A percentile compares a stretch with the other conserved stretches of the same genome.
Evolutionary conservation across 1,140 invertebrate genomes (phyloP).

Genomic region (Heliconius nattereri): DNA sequence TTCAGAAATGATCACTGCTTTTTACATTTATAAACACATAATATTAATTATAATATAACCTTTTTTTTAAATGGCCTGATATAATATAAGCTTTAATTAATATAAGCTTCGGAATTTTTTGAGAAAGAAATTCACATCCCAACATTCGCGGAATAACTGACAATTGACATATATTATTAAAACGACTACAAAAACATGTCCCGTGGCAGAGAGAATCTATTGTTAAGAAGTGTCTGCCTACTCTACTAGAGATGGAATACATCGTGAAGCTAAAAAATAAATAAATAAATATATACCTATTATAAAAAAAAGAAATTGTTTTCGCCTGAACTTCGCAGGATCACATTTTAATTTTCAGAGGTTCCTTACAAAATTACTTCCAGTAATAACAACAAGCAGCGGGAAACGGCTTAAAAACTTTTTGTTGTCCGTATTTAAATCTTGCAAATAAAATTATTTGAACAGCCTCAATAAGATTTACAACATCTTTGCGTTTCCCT

Average conservation of each 20-base stretch:
- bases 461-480: constrained; percentile 2
- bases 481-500: not conserved
- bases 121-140: constrained; percentile 19
- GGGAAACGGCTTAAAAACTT: not conserved
- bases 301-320: not conserved
- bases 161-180: not conserved
- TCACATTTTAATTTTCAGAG: not conserved
- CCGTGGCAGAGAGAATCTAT: too few species aligned
- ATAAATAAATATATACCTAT: too few species aligned
- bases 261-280: too few species aligned
- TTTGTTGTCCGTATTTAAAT: constrained; percentile 8
- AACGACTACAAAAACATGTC: not conserved
- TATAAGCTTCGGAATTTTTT: not conserved
- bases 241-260: too few species aligned
- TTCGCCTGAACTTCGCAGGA: not conserved
- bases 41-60: constrained; percentile 11
- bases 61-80: too few species aligned
- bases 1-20: not conserved
- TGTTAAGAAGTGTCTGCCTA: too few species aligned
- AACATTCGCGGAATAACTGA: constrained; percentile 17
- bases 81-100: too few species aligned
- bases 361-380: not conserved
- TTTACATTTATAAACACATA: constrained; percentile 8
- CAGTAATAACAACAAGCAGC: not conserved
- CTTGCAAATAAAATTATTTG: not conserved